Evolutionary conservation across 1,140 invertebrate genomes (phyloP), one percentile per base, ranked within the genome.

Genomic region (Calephelis nemesis): DNA sequence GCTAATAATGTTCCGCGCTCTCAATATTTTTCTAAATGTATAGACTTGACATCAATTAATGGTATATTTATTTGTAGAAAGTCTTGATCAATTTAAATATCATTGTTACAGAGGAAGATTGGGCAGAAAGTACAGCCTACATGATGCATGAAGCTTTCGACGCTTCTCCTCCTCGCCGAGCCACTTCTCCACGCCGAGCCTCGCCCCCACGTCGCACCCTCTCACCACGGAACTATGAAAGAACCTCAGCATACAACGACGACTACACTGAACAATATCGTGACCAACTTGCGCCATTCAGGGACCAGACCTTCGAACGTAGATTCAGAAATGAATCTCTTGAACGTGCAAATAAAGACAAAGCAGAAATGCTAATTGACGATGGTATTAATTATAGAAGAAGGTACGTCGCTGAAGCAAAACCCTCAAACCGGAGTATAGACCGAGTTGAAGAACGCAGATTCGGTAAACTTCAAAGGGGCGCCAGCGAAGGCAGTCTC

Each of bases 111-210:
- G 92, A 92, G 78, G 92, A 92, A 68, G 92, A 92, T 68, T 92
- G 91, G 91, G 90, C 88, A 2, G 91, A 92, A 70, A 92, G 91
- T 67, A 92, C 91, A 7, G 91, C 91, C 13, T 92, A 92, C 74
- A 83, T 92, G 88, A 90, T 92, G 87, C 92, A 92, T 74, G 92
- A 92, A 73, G 89, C 88, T 0, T 92, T 90, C 74, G 92, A 92
- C 10, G 84, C 87, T 7, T 88, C 88, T 4, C 90, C 86, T 6
- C 84, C 83, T 4, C 82, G 78, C 5, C 79, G 82, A 30, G 80
- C 78, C 5, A 39, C 74, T 0, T 80, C 87, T 11, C 77, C 84
- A 0, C 81, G 79, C 11, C 74, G 79, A 19, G 67, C 69, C 8
- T 74, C 76, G 9, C 76, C 85, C 0, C 78, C 84, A 1, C 83